Evolutionary conservation across 2,888 invertebrate species (phyloP), one percentile per base, ranked within the genome.

Genomic region (Macaria liturata): DNA sequence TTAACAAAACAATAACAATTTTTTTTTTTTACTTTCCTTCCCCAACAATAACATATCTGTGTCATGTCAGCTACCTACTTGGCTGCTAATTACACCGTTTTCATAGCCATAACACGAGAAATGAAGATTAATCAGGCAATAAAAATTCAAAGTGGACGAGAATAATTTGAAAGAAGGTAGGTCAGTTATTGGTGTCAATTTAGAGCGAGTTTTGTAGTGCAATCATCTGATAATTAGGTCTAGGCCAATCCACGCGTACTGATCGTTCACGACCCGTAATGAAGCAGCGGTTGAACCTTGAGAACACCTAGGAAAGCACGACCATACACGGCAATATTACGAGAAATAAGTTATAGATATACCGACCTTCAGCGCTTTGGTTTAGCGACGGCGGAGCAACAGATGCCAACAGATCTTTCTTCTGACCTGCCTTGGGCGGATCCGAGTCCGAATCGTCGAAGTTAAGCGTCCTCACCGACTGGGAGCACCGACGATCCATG

Each of bases 391-490:
- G 75, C 40, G 86, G 88, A 43, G 80, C 84, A 63, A 75, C 86
- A 55, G 86, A 76, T 55, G 85, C 76, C 50, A 76, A 68, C 64
- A 88, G 72, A 63, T 87, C 87, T 72, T 89, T 90, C 69, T 88
- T 91, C 82, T 80, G 85, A 49, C 77, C 85, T 69, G 74, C 70
- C 78, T 89, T 90, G 67, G 88, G 84, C 66, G 75, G 80, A 71
- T 94, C 94, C 58, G 93, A 89, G 77, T 95, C 94, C 52, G 94
- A 93, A 86, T 96, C 95, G 83, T 96, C 96, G 80, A 96, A 96
- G 72, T 95, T 93, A 72, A 96, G 93, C 69, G 95, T 95, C 82
- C 96, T 93, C 54, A 96, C 96, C 64, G 96, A 95, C 85, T 96
- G 94, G 58, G 93, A 93, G 72, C 94, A 93, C 77, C 94, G 93